These are phyloP conservation scores for Eunapius fragilis DNA, from an alignment of 37 sponge, comb jelly and placozoan genomes.

Conservation along the genomic window DNA sequence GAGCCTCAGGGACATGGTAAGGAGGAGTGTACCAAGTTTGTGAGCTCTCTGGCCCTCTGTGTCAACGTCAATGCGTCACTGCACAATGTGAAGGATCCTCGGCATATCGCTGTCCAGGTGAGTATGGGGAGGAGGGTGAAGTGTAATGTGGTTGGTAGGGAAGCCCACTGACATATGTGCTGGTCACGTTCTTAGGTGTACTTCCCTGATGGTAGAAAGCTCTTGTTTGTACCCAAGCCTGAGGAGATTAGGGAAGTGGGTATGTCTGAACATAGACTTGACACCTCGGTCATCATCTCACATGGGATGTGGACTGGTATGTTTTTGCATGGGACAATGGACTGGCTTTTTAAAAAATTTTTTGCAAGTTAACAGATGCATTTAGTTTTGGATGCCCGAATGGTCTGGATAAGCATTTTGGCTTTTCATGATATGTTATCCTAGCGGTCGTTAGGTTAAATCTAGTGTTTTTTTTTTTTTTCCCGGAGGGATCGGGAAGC, in stretches of 20 bases:
- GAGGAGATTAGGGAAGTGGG: conserved; percentile 28
- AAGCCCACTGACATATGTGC: too few relatives aligned
- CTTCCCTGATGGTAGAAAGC: conserved; percentile 57
- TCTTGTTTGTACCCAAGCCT: conserved; percentile 41
- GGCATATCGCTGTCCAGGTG: conserved; percentile 37
- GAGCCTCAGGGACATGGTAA: neutral
- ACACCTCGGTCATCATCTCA: conserved; percentile 56
- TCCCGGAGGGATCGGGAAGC: too few relatives aligned
- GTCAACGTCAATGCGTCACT: conserved; percentile 42
- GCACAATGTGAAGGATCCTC: neutral
- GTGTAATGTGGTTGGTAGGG: too few relatives aligned
- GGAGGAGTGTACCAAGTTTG: neutral
- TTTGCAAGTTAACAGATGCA: too few relatives aligned
- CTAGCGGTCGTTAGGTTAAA: too few relatives aligned
- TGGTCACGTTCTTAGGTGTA: conserved; percentile 16
- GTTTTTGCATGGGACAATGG: too few relatives aligned
- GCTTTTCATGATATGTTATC: too few relatives aligned
- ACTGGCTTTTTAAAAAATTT: neutral
- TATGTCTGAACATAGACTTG: conserved; percentile 21
- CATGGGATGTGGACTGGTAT: conserved; percentile 80
- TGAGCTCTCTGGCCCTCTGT: conserved; percentile 45
- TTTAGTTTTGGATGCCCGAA: conserved; percentile 7
- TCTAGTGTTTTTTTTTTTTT: too few relatives aligned
- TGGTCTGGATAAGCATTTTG: too few relatives aligned
- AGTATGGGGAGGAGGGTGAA: neutral